A percentile compares a stretch with the other conserved stretches of the same genome.
Evolutionary conservation across 2,797 vertebrate species (phyloP).

Genomic region (Knipowitschia caucasica): DNA sequence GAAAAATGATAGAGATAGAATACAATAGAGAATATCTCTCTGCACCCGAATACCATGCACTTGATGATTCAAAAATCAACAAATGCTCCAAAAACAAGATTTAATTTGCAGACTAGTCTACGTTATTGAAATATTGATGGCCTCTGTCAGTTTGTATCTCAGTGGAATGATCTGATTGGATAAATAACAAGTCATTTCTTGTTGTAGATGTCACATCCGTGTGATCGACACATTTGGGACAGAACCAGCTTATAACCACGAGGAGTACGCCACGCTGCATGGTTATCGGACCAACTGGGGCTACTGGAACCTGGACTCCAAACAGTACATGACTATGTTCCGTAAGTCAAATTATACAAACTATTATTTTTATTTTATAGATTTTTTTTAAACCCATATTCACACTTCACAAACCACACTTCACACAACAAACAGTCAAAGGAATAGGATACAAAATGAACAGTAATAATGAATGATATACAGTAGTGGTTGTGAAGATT

Average conservation of each 20-base stretch:
- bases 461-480: too few species aligned
- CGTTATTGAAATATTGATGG: neutral
- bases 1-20: too few species aligned
- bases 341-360: constrained; percentile 86
- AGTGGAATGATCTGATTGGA: neutral
- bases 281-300: constrained; percentile 98
- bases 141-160: neutral
- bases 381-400: neutral
- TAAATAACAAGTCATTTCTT: constrained; percentile 1
- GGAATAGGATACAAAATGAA: too few species aligned
- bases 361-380: neutral
- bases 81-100: too few species aligned
- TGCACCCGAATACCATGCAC: too few species aligned
- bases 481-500: too few species aligned
- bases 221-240: constrained; percentile 97
- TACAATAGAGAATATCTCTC: too few species aligned
- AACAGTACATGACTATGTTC: constrained; percentile 99
- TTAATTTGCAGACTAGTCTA: neutral
- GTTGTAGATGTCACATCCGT: constrained; percentile 87
- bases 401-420: neutral
- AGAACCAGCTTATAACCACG: constrained; percentile 93
- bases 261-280: constrained; percentile 91
- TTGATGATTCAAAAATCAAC: too few species aligned
- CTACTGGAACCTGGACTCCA: constrained; percentile 93
- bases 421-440: constrained; percentile 14